Percentiles rank a stretch among this genome's conserved stretches.
Evolutionary conservation across 2,797 vertebrate genomes (phyloP).

Genomic region (Rhynchotus rufescens): DNA sequence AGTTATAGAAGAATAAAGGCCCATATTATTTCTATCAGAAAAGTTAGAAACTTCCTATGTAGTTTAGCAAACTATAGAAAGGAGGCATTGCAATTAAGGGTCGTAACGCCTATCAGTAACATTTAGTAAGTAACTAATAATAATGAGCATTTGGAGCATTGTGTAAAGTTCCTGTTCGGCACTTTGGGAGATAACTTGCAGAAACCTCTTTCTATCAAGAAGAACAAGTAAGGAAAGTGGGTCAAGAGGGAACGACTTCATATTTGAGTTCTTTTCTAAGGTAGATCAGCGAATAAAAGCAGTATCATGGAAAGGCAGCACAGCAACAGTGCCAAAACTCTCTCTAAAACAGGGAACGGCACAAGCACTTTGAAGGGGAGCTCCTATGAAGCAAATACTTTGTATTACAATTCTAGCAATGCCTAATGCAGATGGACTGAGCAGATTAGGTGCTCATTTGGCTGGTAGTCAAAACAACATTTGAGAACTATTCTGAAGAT

Average conservation of each 20-base stretch:
- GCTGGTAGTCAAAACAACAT: not conserved
- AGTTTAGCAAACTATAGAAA: not conserved
- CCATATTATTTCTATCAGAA: not conserved
- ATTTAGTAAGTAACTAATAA: not conserved
- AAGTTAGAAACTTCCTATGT: not conserved
- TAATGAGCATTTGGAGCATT: not conserved
- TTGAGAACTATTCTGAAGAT: not conserved
- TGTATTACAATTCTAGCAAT: not conserved
- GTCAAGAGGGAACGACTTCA: not conserved
- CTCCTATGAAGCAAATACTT: not conserved
- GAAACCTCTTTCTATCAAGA: not conserved
- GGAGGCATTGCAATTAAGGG: not conserved
- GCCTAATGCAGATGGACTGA: not conserved
- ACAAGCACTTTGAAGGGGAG: not conserved
- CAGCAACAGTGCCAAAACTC: not conserved
- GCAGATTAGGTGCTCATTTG: not conserved
- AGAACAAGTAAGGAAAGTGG: not conserved
- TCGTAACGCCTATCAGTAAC: too few species aligned
- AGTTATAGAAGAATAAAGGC: not conserved
- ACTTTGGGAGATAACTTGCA: not conserved
- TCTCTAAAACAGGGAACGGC: not conserved
- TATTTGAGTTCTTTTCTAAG: not conserved
- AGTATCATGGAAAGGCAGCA: not conserved
- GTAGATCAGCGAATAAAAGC: not conserved
- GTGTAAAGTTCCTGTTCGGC: not conserved